Evolutionary conservation across 2,888 invertebrate species (phyloP).

Genomic region (Tinea pellionella): DNA sequence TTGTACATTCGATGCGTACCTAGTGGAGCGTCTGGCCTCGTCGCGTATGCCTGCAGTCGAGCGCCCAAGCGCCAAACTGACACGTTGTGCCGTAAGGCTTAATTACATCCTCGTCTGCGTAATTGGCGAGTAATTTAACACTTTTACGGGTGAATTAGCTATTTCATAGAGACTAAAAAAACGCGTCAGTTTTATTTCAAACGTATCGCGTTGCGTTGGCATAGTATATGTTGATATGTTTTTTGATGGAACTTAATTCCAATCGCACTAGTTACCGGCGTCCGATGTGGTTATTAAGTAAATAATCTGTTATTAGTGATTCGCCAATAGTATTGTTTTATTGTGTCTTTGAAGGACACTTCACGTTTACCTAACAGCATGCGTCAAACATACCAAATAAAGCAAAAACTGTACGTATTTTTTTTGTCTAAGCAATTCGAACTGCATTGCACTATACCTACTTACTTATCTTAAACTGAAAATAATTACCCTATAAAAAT

Average conservation of each 20-base stretch:
- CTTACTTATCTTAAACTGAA: no score
- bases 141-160: conserved; percentile 38
- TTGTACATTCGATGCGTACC: conserved; percentile 15
- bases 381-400: conserved; percentile 64
- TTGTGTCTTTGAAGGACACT: conserved; percentile 29
- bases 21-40: conserved; percentile 15
- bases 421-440: not conserved
- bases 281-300: conserved; percentile 40
- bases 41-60: conserved; percentile 47
- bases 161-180: conserved; percentile 24
- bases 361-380: conserved; percentile 32
- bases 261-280: conserved; percentile 20
- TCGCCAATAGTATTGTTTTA: conserved; percentile 26
- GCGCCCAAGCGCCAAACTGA: conserved; percentile 60
- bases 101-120: conserved; percentile 56
- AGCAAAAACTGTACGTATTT: conserved; percentile 61
- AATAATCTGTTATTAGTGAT: conserved; percentile 46
- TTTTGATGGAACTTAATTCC: not conserved
- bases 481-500: no score
- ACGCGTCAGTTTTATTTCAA: conserved; percentile 1
- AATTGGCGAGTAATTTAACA: conserved; percentile 48
- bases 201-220: not conserved
- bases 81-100: conserved; percentile 53
- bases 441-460: no score
- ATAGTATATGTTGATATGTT: not conserved